Conservation (phyloP, 2,888 invertebrate species). For the Yponomeuta malinellus region DNA sequence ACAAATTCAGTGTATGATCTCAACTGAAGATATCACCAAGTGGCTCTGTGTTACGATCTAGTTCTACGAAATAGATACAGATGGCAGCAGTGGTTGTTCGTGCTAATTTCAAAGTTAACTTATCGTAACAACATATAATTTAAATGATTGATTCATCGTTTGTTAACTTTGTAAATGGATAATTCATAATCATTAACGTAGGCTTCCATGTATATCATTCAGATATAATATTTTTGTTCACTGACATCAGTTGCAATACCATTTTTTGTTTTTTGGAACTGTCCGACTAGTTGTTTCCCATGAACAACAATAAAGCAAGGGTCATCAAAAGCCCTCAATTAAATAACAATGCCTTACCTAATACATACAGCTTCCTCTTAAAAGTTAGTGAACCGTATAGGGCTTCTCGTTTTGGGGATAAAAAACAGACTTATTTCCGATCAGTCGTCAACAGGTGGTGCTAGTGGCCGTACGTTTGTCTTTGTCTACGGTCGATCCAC, state of each 20-base stretch:
- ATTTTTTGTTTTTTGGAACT: not conserved
- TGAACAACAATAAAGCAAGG: slow-evolving; percentile 10
- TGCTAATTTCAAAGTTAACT: not conserved
- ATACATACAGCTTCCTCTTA: slow-evolving; percentile 7
- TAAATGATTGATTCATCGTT: not conserved
- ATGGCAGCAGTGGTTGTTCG: not conserved
- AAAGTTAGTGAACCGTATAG: slow-evolving; percentile 53
- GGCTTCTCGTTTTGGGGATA: not conserved
- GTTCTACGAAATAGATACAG: slow-evolving; percentile 17
- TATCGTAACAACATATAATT: not conserved
- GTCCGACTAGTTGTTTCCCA: not conserved
- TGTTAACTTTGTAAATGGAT: not conserved
- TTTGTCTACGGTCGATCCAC: slow-evolving; percentile 38
- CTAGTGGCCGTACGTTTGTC: slow-evolving; percentile 36
- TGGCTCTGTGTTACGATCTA: slow-evolving; percentile 23
- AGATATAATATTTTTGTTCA: not conserved
- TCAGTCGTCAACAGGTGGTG: slow-evolving; percentile 60
- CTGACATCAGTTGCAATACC: not conserved
- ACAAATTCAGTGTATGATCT: slow-evolving; percentile 47
- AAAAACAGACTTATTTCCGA: slow-evolving; percentile 27
- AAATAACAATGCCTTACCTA: slow-evolving; percentile 12
- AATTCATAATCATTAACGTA: not conserved
- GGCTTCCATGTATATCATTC: not conserved
- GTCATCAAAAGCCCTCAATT: slow-evolving; percentile 5
- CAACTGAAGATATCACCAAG: slow-evolving; percentile 24